Conservation (phyloP, 2,888 invertebrate genomes). For the Cheiracanthium punctorium region DNA sequence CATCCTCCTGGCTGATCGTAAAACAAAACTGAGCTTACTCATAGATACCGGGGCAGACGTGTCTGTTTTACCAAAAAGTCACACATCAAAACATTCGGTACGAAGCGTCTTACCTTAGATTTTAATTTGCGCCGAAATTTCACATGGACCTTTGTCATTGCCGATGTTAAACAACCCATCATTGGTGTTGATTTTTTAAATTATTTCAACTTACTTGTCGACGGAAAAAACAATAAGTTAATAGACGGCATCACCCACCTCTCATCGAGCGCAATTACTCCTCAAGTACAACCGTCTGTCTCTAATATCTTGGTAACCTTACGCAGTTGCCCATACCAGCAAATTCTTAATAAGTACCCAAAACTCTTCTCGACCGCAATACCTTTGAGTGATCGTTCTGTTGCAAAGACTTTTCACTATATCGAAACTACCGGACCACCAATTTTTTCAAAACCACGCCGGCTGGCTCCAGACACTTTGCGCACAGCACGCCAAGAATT, state of each 20-base stretch:
- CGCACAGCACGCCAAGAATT: neutral
- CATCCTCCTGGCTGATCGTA: neutral
- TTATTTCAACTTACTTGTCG: neutral
- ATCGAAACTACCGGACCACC: constrained; percentile 29
- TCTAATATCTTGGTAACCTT: neutral
- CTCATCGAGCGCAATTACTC: neutral
- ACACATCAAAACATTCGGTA: neutral
- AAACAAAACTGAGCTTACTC: neutral
- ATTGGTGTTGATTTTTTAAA: neutral
- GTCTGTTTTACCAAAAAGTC: neutral
- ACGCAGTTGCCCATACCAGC: too few species aligned
- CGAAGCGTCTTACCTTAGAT: neutral
- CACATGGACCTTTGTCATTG: neutral
- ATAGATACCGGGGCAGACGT: neutral
- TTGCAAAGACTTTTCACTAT: neutral
- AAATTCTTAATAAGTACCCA: too few species aligned
- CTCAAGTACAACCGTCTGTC: neutral
- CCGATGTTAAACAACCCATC: neutral
- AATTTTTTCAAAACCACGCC: constrained; percentile 15
- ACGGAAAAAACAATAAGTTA: neutral
- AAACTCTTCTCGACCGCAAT: neutral
- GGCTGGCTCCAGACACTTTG: neutral
- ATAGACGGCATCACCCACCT: neutral
- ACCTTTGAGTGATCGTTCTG: too few species aligned
- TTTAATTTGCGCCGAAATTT: neutral